phyloP scores from a whole-genome alignment of 2,888 invertebrate genomes.

The Oscheius myriophilus region DNA sequence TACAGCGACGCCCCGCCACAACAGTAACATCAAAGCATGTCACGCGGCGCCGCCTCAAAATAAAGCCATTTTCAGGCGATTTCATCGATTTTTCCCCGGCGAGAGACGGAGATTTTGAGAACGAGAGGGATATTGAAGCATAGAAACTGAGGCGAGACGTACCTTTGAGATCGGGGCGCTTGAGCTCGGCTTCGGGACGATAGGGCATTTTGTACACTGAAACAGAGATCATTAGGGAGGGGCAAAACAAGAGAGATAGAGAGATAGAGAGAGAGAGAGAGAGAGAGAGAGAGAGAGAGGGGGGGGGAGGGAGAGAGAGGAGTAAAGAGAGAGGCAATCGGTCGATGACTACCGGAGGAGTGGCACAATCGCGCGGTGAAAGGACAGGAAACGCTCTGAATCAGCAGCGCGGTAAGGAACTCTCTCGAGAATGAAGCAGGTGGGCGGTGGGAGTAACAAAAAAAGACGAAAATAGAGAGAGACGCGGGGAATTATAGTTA shows the following conservation, averaged over 20 bases:
- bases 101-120: neutral
- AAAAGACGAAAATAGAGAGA: neutral
- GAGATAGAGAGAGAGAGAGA: constrained; percentile 3
- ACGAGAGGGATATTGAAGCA: neutral
- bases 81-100: constrained; percentile 11
- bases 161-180: constrained; percentile 58
- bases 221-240: neutral
- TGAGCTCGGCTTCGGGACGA: constrained; percentile 57
- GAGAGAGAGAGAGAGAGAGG: constrained; percentile 1
- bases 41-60: constrained; percentile 8
- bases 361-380: neutral
- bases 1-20: constrained; percentile 24
- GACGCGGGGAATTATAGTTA: neutral
- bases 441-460: constrained; percentile 2
- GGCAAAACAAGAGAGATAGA: too few species aligned
- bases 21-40: constrained; percentile 29
- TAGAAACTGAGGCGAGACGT: neutral
- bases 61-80: neutral
- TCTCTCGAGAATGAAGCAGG: constrained; percentile 1
- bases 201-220: constrained; percentile 46
- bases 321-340: neutral
- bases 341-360: neutral
- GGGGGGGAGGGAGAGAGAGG: constrained; percentile 5
- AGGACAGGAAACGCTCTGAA: neutral
- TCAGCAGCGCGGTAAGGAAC: neutral